These are phyloP conservation scores for Gracilinanus agilis DNA, from an alignment of 2,113 vertebrate species.

Conservation along the genomic window DNA sequence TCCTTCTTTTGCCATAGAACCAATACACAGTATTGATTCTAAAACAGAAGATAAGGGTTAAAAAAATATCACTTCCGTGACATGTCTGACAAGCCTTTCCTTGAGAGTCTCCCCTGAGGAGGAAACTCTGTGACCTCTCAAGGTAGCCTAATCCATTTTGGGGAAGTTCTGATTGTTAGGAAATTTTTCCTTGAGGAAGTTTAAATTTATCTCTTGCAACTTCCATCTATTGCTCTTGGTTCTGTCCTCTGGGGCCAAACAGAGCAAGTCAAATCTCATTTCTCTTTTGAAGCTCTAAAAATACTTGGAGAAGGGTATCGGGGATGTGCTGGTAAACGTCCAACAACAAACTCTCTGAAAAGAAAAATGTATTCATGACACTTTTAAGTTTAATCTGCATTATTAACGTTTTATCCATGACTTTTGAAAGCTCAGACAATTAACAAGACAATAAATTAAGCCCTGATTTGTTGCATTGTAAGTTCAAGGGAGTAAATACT, in stretches of 20 bases:
- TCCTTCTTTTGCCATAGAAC: too few species aligned
- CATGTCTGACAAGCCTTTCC: not conserved
- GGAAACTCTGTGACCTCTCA: not conserved
- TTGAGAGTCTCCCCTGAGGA: not conserved
- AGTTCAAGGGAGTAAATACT: not conserved
- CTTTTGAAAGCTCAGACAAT: not conserved
- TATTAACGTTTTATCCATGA: not conserved
- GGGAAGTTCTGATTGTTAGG: not conserved
- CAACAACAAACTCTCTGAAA: not conserved
- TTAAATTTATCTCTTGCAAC: not conserved
- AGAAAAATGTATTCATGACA: not conserved
- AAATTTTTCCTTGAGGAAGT: not conserved
- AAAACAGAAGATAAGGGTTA: too few species aligned
- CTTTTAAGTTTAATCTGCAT: not conserved
- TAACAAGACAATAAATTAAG: not conserved
- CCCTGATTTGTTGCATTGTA: not conserved
- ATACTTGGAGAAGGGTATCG: not conserved
- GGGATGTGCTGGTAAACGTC: not conserved
- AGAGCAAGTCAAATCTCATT: not conserved
- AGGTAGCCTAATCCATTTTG: not conserved
- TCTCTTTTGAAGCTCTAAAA: not conserved
- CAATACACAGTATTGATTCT: too few species aligned
- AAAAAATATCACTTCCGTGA: too few species aligned
- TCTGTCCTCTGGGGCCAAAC: not conserved
- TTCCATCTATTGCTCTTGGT: not conserved